Percentiles rank a stretch among this genome's conserved stretches.
Evolutionary conservation across 2,888 invertebrate genomes (phyloP).

Genomic region (Sepioteuthis lessoniana): DNA sequence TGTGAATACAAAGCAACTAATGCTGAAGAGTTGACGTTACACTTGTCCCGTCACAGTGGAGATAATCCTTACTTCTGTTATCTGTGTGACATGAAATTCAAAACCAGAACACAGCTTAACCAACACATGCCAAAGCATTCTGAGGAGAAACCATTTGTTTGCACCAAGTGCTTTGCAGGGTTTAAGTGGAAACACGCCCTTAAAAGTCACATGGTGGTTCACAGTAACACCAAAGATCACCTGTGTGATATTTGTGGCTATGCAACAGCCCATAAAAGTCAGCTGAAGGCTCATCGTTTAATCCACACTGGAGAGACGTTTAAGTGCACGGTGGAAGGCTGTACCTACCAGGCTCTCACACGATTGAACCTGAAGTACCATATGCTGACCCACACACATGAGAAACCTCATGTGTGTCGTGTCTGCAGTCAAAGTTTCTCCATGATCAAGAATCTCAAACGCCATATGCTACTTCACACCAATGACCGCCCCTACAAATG

Average conservation of each 20-base stretch:
- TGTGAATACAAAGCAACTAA: slow-evolving; percentile 72
- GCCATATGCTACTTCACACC: slow-evolving; percentile 74
- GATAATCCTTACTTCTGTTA: slow-evolving; percentile 78
- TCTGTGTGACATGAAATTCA: slow-evolving; percentile 77
- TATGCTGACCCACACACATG: slow-evolving; percentile 78
- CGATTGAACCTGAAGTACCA: slow-evolving; percentile 79
- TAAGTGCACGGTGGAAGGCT: slow-evolving; percentile 77
- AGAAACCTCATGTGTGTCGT: slow-evolving; percentile 79
- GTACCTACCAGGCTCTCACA: slow-evolving; percentile 76
- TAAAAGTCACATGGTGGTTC: slow-evolving; percentile 74
- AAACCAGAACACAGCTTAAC: slow-evolving; percentile 77
- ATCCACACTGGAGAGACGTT: slow-evolving; percentile 78
- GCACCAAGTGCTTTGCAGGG: slow-evolving; percentile 77
- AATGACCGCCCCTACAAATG: slow-evolving; percentile 73
- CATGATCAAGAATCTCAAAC: slow-evolving; percentile 78
- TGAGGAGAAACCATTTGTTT: slow-evolving; percentile 78
- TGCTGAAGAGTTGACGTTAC: slow-evolving; percentile 69
- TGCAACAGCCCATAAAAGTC: slow-evolving; percentile 78
- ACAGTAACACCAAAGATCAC: slow-evolving; percentile 78
- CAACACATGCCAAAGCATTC: slow-evolving; percentile 79
- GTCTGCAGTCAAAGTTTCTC: slow-evolving; percentile 79
- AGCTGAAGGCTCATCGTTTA: slow-evolving; percentile 78
- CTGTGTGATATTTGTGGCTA: slow-evolving; percentile 80
- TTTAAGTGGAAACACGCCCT: slow-evolving; percentile 80
- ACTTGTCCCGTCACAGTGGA: slow-evolving; percentile 76